Base-by-base conservation (phyloP, 1,140 invertebrate genomes). In the Papilio glaucus region DNA sequence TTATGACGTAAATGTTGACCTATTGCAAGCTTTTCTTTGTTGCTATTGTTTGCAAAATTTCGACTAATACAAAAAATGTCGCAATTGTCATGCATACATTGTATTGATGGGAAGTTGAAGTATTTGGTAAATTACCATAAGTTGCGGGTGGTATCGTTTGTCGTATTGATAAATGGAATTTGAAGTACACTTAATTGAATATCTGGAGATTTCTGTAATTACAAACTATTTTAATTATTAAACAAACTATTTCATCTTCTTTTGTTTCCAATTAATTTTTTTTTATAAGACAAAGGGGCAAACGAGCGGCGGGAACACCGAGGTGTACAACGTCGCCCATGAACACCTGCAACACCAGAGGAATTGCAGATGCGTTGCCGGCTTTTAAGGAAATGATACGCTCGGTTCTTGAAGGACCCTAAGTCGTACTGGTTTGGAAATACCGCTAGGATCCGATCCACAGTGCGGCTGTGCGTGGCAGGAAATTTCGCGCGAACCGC, bases 111-210 rank as follows among this genome's bases (percentile, higher is more conserved):
- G 77, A 84, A 81, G 75, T 72, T 77, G 77, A 84, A 81, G 73
- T 72, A 77, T 80, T 72, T 68, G 77, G 78, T 72, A 79, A 81
- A 89, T 91, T 89, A 81, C 42, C 87, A 90, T 91, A 89, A 81
- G 68, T 84, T 89, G 81, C 84, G 87, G 88, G 88, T 83, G 78
- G 85, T 85, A 85, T 83, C 83, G 77, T 82, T 84, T 84, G n/a
- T 60, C n/a, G n/a, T n/a, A 42, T 15, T 42, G 41, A 42, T 37
- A 62, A 18, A 8, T 62, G 29, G 29, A 15, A 62, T 62, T 62
- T 37, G 33, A 62, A 62, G 21, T 18, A 57, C 21, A 12, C 10
- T 57, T 4, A 24, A 24, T 53, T 12, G 10, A 57, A 57, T 53
- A 53, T 57, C 49, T 57, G 24, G 49, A 57, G 24, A 8, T 24